A percentile compares a stretch with the other conserved stretches of the same genome.
Conservation (phyloP, 2,113 vertebrate species). For the Macrotis lagotis region DNA sequence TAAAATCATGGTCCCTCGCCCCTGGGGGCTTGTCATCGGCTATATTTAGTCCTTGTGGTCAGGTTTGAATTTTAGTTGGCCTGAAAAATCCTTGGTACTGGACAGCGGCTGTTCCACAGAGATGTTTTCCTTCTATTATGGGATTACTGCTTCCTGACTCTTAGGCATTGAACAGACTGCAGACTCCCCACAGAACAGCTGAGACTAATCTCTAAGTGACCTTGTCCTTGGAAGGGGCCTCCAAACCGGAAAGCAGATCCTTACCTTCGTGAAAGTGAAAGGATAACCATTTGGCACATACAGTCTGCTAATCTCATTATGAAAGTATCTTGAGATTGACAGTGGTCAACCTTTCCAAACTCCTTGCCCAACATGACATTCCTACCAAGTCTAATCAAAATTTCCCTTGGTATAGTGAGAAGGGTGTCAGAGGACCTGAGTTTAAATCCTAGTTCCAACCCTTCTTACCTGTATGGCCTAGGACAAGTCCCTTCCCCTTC, state of each 20-base stretch:
- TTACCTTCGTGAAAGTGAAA: not conserved
- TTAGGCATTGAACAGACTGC: not conserved
- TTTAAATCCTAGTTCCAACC: not conserved
- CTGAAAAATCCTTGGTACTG: conserved; percentile 18
- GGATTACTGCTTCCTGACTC: conserved; percentile 1
- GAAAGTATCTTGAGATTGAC: not conserved
- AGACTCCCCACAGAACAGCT: conserved; percentile 30
- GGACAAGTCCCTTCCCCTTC: not conserved
- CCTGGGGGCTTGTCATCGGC: conserved; percentile 49
- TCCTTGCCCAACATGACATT: not conserved
- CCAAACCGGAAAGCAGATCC: not conserved
- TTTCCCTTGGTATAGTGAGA: not conserved
- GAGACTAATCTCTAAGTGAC: conserved; percentile 13
- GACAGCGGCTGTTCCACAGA: conserved; percentile 39
- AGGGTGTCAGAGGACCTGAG: not conserved
- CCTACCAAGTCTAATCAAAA: not conserved
- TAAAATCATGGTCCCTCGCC: conserved; percentile 62
- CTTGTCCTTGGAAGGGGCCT: conserved; percentile 29
- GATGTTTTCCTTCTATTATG: conserved; percentile 15
- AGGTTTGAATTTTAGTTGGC: conserved; percentile 16
- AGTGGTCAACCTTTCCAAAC: not conserved
- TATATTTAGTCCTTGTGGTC: conserved; percentile 69
- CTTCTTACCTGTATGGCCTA: not conserved
- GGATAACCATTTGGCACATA: not conserved
- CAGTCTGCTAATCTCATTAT: not conserved